Percentiles rank a stretch among this genome's conserved stretches.
Evolutionary conservation across 2,888 invertebrate genomes (phyloP).

Genomic region (Drosophila parthenogenetica): DNA sequence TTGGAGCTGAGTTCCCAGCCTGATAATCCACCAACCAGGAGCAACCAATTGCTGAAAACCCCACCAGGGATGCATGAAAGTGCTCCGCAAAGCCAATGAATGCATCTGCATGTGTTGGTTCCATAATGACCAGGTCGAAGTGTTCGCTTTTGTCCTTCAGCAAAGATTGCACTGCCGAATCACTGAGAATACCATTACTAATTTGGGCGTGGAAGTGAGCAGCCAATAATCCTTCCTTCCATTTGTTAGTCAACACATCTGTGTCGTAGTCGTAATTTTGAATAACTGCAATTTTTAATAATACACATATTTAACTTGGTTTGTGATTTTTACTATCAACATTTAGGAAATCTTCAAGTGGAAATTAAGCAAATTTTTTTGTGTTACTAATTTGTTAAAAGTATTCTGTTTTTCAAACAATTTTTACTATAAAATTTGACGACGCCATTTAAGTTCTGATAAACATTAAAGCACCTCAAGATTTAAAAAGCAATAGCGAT

Average conservation of each 20-base stretch:
- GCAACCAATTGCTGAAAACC: conserved; percentile 50
- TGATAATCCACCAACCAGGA: conserved; percentile 52
- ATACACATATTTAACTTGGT: too few relatives aligned
- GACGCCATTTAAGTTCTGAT: not conserved
- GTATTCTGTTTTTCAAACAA: too few relatives aligned
- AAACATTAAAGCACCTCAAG: not conserved
- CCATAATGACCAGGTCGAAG: conserved; percentile 18
- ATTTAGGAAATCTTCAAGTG: too few relatives aligned
- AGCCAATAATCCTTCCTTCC: conserved; percentile 1
- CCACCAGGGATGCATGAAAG: conserved; percentile 59
- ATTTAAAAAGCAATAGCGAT: not conserved
- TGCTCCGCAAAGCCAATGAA: conserved; percentile 23
- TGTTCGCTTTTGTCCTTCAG: conserved; percentile 2
- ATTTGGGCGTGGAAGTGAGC: conserved; percentile 1
- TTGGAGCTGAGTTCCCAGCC: conserved; percentile 61
- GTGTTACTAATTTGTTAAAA: too few relatives aligned
- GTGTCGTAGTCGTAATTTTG: not conserved
- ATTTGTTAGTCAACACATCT: conserved; percentile 2
- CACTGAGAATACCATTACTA: not conserved
- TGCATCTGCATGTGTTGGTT: conserved; percentile 6
- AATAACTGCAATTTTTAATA: too few relatives aligned
- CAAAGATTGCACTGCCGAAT: conserved; percentile 3
- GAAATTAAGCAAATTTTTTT: too few relatives aligned
- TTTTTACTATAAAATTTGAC: not conserved
- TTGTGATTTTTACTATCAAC: too few relatives aligned